Evolutionary conservation across 2,113 vertebrate genomes (phyloP).

Genomic region (Crotalus horridus): DNA sequence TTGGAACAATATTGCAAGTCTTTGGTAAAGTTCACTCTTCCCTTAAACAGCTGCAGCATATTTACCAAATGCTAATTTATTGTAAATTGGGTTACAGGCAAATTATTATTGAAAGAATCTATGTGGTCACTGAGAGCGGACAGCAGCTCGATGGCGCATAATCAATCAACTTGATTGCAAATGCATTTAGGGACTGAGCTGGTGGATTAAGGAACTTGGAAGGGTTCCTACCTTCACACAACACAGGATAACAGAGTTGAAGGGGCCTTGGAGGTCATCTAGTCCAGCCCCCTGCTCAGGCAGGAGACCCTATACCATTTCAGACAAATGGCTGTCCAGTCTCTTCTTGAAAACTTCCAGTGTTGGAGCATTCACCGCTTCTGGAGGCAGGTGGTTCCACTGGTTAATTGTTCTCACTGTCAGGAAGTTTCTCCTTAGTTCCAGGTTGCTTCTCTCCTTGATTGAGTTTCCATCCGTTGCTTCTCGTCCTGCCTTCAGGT

Average conservation of each 20-base stretch:
- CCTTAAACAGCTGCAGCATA: not conserved
- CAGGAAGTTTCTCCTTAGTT: not conserved
- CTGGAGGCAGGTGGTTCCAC: not conserved
- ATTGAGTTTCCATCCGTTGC: accelerated
- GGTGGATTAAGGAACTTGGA: not conserved
- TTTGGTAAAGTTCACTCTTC: not conserved
- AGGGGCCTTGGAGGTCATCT: not conserved
- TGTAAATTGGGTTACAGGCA: not conserved
- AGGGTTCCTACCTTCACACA: not conserved
- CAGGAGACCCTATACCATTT: not conserved
- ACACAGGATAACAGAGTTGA: not conserved
- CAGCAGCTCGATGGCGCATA: not conserved
- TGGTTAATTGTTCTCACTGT: not conserved
- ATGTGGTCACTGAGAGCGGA: not conserved
- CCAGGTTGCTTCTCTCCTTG: not conserved
- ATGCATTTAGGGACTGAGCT: not conserved
- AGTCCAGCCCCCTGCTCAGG: not conserved
- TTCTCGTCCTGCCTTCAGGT: too few relatives aligned
- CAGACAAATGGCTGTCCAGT: not conserved
- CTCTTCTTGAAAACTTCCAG: not conserved
- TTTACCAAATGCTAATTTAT: not conserved
- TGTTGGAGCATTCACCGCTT: accelerated
- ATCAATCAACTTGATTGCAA: not conserved
- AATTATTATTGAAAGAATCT: not conserved
- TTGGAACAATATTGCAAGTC: not conserved